Conservation (phyloP, 2,113 vertebrate species). For the Mungos mungo region DNA sequence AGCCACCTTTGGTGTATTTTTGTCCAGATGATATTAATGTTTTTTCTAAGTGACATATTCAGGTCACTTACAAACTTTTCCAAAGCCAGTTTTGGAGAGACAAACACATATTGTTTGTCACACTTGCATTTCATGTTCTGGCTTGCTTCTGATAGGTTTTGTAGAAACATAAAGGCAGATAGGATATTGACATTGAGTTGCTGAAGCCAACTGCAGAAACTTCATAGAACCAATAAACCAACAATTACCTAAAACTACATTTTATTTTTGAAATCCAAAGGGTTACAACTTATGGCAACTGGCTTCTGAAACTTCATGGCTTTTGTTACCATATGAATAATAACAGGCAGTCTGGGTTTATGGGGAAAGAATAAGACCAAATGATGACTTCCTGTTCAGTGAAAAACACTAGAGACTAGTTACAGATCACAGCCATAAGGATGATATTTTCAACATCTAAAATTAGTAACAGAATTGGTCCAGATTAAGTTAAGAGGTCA, state of each 20-base stretch:
- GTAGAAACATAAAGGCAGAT: neutral
- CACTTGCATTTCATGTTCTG: neutral
- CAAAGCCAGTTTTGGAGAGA: neutral
- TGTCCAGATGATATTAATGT: neutral
- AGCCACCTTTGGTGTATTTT: neutral
- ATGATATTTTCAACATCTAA: neutral
- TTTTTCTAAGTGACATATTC: too few species aligned
- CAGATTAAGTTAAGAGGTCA: neutral
- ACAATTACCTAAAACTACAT: neutral
- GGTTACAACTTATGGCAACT: neutral
- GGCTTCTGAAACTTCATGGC: neutral
- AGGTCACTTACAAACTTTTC: neutral
- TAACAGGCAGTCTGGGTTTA: neutral
- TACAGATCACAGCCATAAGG: neutral
- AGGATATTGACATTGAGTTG: neutral
- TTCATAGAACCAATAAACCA: neutral
- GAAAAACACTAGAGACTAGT: neutral
- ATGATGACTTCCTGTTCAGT: neutral
- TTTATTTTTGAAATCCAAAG: conserved; percentile 12
- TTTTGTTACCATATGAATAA: neutral
- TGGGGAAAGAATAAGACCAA: neutral
- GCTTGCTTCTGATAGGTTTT: neutral
- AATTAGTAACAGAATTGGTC: neutral
- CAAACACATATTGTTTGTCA: neutral
- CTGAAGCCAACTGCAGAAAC: neutral